Evolutionary conservation across 2,888 invertebrate species (phyloP).

Genomic region (Blastobasis lacticolella): DNA sequence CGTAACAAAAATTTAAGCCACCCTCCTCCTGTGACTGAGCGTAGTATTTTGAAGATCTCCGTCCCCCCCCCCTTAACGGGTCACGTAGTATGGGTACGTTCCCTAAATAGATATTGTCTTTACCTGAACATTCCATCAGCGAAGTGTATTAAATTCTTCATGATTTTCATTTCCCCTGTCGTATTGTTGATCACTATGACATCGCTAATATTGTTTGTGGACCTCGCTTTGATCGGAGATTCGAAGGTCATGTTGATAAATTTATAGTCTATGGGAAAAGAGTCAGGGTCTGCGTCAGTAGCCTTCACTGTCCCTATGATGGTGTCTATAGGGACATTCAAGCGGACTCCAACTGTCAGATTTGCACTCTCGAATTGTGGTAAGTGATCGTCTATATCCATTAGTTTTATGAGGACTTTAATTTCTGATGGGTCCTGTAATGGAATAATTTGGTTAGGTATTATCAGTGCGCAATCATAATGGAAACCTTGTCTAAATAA

Average conservation of each 20-base stretch:
- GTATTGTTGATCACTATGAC: conserved; percentile 77
- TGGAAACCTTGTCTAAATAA: too few species aligned
- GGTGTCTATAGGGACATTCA: conserved; percentile 84
- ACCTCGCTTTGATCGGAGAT: conserved; percentile 60
- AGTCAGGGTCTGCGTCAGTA: conserved; percentile 79
- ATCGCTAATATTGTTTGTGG: conserved; percentile 57
- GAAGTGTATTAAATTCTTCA: conserved; percentile 77
- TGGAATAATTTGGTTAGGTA: not conserved
- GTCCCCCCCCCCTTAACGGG: too few species aligned
- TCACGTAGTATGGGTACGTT: too few species aligned
- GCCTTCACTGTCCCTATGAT: conserved; percentile 80
- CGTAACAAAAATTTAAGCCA: too few species aligned
- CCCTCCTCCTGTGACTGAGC: too few species aligned
- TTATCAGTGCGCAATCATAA: too few species aligned
- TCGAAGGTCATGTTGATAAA: conserved; percentile 76
- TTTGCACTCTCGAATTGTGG: conserved; percentile 78
- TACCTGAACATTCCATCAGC: conserved; percentile 79
- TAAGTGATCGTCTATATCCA: conserved; percentile 84
- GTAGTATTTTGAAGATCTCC: too few species aligned
- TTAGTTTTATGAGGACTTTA: conserved; percentile 76
- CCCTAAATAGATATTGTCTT: not conserved
- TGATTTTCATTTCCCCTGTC: conserved; percentile 83
- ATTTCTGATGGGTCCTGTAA: conserved; percentile 80
- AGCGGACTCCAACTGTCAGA: conserved; percentile 80
- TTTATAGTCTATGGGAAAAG: conserved; percentile 76